Evolutionary conservation across 2,113 vertebrate species (phyloP).

Genomic region (Catharus bicknelli): DNA sequence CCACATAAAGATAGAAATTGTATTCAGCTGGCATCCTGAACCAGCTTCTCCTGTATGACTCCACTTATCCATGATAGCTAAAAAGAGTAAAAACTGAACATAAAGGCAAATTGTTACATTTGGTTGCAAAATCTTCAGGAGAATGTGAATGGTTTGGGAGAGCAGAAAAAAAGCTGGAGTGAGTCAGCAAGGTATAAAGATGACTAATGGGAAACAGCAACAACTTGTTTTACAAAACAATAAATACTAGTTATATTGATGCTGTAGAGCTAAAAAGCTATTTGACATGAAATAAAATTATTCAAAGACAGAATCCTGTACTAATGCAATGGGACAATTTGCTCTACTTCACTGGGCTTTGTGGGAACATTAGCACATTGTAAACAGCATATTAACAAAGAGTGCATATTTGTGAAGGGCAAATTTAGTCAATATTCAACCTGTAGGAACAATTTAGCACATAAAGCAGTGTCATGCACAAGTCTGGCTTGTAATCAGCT

Average conservation of each 20-base stretch:
- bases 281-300: constrained; percentile 62
- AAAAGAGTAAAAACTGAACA: background rate
- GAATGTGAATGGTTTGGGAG: background rate
- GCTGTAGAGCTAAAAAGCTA: constrained; percentile 34
- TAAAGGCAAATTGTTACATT: background rate
- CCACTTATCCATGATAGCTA: background rate
- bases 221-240: constrained; percentile 62
- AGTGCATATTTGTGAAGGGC: background rate
- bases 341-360: constrained; percentile 19
- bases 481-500: background rate
- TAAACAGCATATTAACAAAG: constrained; percentile 17
- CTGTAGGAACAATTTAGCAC: constrained; percentile 1
- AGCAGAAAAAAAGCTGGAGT: background rate
- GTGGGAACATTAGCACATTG: background rate
- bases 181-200: constrained; percentile 55
- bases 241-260: constrained; percentile 47
- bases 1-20: background rate
- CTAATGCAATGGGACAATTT: constrained; percentile 52
- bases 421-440: constrained; percentile 27
- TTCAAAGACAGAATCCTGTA: constrained; percentile 35
- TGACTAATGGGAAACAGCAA: constrained; percentile 60
- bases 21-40: background rate
- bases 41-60: background rate
- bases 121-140: constrained; percentile 30
- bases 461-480: background rate